Base-by-base conservation (phyloP, 2,797 vertebrate genomes). In the Heliangelus exortis region DNA sequence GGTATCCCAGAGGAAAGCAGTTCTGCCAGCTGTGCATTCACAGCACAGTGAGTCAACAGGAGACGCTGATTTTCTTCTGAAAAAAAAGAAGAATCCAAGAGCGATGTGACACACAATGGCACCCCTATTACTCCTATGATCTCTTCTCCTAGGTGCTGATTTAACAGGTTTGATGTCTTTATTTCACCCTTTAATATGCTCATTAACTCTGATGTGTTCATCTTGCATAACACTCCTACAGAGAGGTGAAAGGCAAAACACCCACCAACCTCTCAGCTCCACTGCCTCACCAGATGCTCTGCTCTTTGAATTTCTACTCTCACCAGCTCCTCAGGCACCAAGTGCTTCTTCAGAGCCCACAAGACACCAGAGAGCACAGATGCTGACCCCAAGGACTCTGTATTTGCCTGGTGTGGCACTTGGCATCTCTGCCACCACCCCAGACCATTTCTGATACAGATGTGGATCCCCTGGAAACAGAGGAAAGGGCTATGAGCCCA, bases 61-160 rank as follows among this genome's bases (percentile, higher is more conserved):
- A 98, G 66, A 62, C 91, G 98, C 93, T 98, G 98, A 84, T 99
- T 99, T 94, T 98, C 98, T 69, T 98, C 99, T 99, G 97, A 51
- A 97, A 53, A 97, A 14, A 87, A 36, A 36, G 6, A 41, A 10
- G 17, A 6, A 41, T 3, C 10, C 7, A 36, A 81, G 33, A 79
- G 57, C n/a, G 25, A 1, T 0, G 22, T 4, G 79, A 84, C 22
- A 7, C 31, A 15, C 26, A 8, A 0, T 4, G 22, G 14, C 66
- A 61, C 2, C 15, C 7, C 6, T 31, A 1, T 8, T 57, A 34
- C 31, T 7, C 39, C 43, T 11, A 3, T 2, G 18, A 4, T 39
- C 28, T 22, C 7, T 20, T 10, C 4, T 3, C 31, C 26, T 33
- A 45, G 28, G 17, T 33, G 23, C 47, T 19, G 57, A 87, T 79